Evolutionary conservation across 2,797 vertebrate genomes (phyloP).

Genomic region (Cheirogaleus major): DNA sequence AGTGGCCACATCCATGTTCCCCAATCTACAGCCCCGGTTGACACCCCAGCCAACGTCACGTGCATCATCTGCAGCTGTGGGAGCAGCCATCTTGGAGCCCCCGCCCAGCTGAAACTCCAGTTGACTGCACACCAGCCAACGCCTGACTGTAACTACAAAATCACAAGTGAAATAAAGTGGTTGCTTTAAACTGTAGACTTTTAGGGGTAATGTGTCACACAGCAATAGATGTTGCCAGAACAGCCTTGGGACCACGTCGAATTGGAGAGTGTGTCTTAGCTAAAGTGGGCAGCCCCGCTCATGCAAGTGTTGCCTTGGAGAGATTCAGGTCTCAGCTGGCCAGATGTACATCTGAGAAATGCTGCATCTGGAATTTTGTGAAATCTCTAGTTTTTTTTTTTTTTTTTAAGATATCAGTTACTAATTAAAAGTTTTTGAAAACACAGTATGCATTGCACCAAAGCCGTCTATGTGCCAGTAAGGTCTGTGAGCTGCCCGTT

Average conservation of each 20-base stretch:
- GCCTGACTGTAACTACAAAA: neutral
- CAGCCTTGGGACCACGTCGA: neutral
- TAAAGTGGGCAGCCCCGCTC: neutral
- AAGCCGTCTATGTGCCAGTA: neutral
- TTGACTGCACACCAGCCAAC: neutral
- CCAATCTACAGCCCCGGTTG: neutral
- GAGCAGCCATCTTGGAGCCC: neutral
- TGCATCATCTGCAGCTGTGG: neutral
- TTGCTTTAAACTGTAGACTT: neutral
- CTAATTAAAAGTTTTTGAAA: neutral
- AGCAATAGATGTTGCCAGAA: neutral
- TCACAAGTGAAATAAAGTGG: neutral
- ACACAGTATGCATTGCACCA: neutral
- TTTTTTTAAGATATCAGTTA: neutral
- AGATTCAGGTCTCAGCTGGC: neutral
- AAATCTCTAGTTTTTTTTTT: neutral
- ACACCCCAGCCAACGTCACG: rapidly evolving
- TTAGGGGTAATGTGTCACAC: neutral
- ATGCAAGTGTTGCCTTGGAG: neutral
- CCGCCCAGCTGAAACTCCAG: neutral
- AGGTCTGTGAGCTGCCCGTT: neutral
- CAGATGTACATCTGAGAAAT: neutral
- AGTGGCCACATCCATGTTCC: neutral
- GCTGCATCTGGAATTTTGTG: neutral
- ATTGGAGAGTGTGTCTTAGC: neutral